Base-by-base conservation (phyloP, 2,797 vertebrate genomes). In the Catharus ustulatus region DNA sequence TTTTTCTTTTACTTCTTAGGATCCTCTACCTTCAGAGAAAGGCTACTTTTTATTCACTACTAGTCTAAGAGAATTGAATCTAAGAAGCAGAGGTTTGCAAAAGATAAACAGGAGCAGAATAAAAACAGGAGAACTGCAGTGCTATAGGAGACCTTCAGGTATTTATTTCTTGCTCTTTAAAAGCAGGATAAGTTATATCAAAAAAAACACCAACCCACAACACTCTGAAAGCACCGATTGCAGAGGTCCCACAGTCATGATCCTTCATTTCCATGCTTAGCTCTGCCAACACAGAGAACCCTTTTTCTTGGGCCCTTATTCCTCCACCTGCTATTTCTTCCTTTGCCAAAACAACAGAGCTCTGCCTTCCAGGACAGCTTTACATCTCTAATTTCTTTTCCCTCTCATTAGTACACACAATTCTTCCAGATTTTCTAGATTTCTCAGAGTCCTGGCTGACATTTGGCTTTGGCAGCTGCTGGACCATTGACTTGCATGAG, bases 221-320 rank as follows among this genome's bases (percentile, higher is more conserved):
- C 29, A 9, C 0, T 52, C 30, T 67, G 58, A 11, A 46, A 63
- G 48, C 4, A 9, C 17, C 15, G 29, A 16, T 0, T 63, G 27
- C 4, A 4, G 38, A 76, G 38, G 40, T n/a, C 3, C 4, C 43
- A 42, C 27, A 58, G 29, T 1, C 6, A 3, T 2, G 6, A 58
- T 9, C 22, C 29, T 62, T 74, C 32, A 36, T 30, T 54, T 76
- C 68, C 36, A 15, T 3, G 46, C 15, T 54, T 11, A 68, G 52
- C 7, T 32, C 58, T 68, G 46, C 46, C 49, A 66, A 15, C 6
- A 26, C 9, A n/a, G 18, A 38, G 14, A 73, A 36, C 16, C 2
- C 7, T 29, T 66, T 26, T 13, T 15, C 54, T 1, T 46, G 13
- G 80, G 45, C 61, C 55, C 2, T 23, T 26, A 11, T 26, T 81